These are phyloP conservation scores for Apis cerana DNA, from an alignment of 1,140 invertebrate genomes.

Conservation along the genomic window DNA sequence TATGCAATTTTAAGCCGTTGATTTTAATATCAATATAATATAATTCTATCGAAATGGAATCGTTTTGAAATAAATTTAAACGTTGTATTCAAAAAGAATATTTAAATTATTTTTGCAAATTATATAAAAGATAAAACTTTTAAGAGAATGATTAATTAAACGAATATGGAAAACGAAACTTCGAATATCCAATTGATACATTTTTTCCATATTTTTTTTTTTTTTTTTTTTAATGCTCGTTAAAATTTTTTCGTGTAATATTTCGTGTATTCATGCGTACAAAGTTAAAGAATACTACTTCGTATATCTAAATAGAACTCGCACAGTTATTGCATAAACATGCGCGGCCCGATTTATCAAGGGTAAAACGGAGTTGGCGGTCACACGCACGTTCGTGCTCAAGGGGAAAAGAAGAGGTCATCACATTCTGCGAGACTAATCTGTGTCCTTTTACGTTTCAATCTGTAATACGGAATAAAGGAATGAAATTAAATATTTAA, in stretches of 20 bases:
- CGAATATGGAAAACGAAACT: too few relatives aligned
- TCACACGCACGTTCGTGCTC: constrained; percentile 11
- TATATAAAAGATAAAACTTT: too few relatives aligned
- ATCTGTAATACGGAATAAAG: background rate
- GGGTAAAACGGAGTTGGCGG: constrained; percentile 41
- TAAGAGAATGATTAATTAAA: too few relatives aligned
- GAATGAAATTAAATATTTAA: background rate
- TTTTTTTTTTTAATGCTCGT: background rate
- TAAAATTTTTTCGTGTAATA: too few relatives aligned
- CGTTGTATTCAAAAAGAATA: too few relatives aligned
- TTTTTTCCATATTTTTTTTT: background rate
- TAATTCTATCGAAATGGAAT: too few relatives aligned
- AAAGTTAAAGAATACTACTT: background rate
- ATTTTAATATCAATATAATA: too few relatives aligned
- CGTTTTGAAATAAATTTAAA: too few relatives aligned
- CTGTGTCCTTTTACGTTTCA: background rate
- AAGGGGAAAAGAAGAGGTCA: background rate
- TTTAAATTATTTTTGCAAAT: too few relatives aligned
- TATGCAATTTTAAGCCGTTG: too few relatives aligned
- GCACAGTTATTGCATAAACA: constrained; percentile 16
- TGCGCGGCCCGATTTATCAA: constrained; percentile 36
- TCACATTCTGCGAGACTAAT: constrained; percentile 4
- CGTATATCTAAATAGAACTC: constrained; percentile 11
- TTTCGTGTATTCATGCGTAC: background rate
- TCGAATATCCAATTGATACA: too few relatives aligned